Conservation (phyloP, 2,113 vertebrate species). For the Panurus biarmicus region DNA sequence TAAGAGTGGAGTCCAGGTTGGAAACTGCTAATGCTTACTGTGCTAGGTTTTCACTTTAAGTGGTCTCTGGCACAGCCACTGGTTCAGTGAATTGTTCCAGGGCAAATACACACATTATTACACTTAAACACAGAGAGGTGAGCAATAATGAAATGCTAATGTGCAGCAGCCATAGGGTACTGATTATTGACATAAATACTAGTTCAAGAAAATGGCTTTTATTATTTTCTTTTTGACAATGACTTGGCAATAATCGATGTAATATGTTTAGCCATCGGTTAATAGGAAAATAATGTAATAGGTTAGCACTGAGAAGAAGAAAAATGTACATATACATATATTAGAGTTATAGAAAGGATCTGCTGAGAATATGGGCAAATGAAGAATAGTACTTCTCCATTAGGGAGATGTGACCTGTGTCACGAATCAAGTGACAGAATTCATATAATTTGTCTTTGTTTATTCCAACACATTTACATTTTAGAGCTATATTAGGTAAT, state of each 20-base stretch:
- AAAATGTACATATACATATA: not conserved
- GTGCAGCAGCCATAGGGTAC: not conserved
- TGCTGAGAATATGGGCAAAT: not conserved
- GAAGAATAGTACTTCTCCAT: not conserved
- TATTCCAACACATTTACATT: not conserved
- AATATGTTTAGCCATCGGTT: not conserved
- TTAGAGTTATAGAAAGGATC: not conserved
- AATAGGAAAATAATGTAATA: not conserved
- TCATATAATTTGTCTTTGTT: not conserved
- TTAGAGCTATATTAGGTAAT: not conserved
- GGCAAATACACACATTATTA: constrained; percentile 33
- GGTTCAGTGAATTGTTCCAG: not conserved
- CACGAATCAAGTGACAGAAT: not conserved
- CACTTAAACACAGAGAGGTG: not conserved
- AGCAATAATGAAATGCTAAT: constrained; percentile 10
- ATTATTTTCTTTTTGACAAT: not conserved
- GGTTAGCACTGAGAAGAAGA: not conserved
- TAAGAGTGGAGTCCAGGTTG: not conserved
- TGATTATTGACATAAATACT: not conserved
- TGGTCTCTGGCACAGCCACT: not conserved
- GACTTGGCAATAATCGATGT: not conserved
- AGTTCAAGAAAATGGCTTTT: not conserved
- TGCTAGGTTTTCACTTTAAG: not conserved
- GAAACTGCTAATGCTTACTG: not conserved
- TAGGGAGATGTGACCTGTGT: not conserved